These are phyloP conservation scores for Philotrypesis tridentata DNA, from an alignment of 1,140 invertebrate species.

Conservation along the genomic window DNA sequence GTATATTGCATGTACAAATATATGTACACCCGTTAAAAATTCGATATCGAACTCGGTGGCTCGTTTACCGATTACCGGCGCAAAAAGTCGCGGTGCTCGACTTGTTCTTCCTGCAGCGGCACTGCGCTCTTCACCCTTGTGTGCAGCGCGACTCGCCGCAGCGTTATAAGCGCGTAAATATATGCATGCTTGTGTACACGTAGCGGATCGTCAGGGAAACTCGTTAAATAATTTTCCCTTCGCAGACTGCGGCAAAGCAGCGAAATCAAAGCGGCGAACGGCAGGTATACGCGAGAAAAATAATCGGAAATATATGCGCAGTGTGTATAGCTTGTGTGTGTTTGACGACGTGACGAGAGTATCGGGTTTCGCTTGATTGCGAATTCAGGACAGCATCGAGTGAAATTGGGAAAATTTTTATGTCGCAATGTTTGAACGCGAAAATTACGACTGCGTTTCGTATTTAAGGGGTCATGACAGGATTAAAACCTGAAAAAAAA, in stretches of 20 bases:
- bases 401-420: not conserved
- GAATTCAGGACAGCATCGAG: slow-evolving; percentile 6
- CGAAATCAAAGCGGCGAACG: slow-evolving; percentile 20
- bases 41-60: slow-evolving; percentile 29
- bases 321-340: slow-evolving; percentile 1
- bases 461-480: no score
- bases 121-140: slow-evolving; percentile 23
- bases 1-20: no score
- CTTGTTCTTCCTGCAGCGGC: slow-evolving; percentile 10
- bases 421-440: not conserved
- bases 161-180: not conserved
- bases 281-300: slow-evolving; percentile 14
- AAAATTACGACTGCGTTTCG: not conserved
- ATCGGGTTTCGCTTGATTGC: slow-evolving; percentile 49
- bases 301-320: slow-evolving; percentile 21
- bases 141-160: not conserved
- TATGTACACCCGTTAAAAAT: not conserved
- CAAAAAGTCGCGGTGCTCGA: slow-evolving; percentile 19
- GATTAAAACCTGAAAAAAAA: no score
- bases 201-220: not conserved
- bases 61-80: slow-evolving; percentile 28
- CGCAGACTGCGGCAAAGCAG: slow-evolving; percentile 22
- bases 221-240: slow-evolving; percentile 40
- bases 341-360: slow-evolving; percentile 38
- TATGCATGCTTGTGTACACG: not conserved